These are phyloP conservation scores for Hormiphora californensis DNA, from an alignment of 37 sponge, comb jelly and placozoan species.

Conservation along the genomic window DNA sequence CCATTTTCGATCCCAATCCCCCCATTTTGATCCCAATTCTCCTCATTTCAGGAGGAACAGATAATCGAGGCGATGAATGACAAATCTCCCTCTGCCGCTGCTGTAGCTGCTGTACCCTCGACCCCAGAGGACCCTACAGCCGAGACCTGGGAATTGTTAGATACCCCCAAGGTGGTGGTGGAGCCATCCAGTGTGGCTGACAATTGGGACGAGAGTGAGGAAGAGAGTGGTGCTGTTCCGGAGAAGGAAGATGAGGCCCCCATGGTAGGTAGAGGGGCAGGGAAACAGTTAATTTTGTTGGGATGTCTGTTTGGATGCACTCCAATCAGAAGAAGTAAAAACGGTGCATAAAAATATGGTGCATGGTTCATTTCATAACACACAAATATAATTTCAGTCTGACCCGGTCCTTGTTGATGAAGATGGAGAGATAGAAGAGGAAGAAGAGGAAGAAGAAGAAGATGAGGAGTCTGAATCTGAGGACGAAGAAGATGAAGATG, in stretches of 20 bases:
- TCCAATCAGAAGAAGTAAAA: too few relatives aligned
- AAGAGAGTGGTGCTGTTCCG: too few relatives aligned
- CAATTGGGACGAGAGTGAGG: too few relatives aligned
- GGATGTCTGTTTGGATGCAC: not conserved
- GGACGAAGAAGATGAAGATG: slow-evolving; percentile 50
- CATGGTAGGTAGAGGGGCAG: not conserved
- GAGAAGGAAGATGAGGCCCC: too few relatives aligned
- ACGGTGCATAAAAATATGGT: too few relatives aligned
- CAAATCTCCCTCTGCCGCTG: too few relatives aligned
- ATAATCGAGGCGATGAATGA: slow-evolving; percentile 31
- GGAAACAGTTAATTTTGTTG: slow-evolving; percentile 38
- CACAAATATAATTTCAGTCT: too few relatives aligned
- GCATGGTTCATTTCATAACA: too few relatives aligned
- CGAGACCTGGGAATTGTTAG: slow-evolving; percentile 46
- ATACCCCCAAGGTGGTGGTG: not conserved
- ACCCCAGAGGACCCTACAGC: not conserved
- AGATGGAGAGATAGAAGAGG: not conserved
- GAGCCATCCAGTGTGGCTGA: not conserved
- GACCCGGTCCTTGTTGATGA: not conserved
- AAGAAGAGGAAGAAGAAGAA: slow-evolving; percentile 54
- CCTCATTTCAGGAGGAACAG: slow-evolving; percentile 44
- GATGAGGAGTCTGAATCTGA: slow-evolving; percentile 35
- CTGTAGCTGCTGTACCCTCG: not conserved
- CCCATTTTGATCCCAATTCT: too few relatives aligned
- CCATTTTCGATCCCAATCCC: too few relatives aligned